These are phyloP conservation scores for Melanotaenia duboulayi DNA, from an alignment of 2,113 vertebrate genomes.

Conservation along the genomic window DNA sequence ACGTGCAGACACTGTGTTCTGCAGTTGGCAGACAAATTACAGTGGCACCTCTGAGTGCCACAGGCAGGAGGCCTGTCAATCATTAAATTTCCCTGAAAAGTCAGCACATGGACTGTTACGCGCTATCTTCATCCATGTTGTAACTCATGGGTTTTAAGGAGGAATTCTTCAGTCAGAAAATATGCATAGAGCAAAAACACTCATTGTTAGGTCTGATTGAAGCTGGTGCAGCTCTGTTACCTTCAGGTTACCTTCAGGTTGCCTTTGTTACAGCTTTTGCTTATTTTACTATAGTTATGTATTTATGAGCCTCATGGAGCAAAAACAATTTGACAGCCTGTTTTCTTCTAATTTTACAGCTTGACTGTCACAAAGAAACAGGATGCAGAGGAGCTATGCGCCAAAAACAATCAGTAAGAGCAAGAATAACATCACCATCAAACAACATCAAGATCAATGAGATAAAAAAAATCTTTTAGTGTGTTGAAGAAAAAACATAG, in stretches of 20 bases:
- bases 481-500: no score
- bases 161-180: constrained; percentile 61
- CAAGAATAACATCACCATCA: neutral
- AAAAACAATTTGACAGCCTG: neutral
- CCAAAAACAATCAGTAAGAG: constrained; percentile 48
- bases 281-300: neutral
- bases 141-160: constrained; percentile 26
- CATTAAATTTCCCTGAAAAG: constrained; percentile 26
- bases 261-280: neutral
- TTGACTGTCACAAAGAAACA: constrained; percentile 51
- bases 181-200: constrained; percentile 46
- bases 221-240: constrained; percentile 44
- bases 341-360: constrained; percentile 30
- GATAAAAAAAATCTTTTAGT: no score
- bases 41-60: neutral
- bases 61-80: constrained; percentile 44
- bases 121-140: constrained; percentile 9
- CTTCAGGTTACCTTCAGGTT: constrained; percentile 39
- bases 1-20: constrained; percentile 3
- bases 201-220: constrained; percentile 61
- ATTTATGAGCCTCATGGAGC: no score
- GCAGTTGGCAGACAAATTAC: constrained; percentile 20
- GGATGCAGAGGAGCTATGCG: constrained; percentile 59
- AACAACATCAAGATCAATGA: neutral
- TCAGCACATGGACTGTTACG: neutral